Evolutionary conservation across 2,113 vertebrate species (phyloP).

Genomic region (Gopherus flavomarginatus): DNA sequence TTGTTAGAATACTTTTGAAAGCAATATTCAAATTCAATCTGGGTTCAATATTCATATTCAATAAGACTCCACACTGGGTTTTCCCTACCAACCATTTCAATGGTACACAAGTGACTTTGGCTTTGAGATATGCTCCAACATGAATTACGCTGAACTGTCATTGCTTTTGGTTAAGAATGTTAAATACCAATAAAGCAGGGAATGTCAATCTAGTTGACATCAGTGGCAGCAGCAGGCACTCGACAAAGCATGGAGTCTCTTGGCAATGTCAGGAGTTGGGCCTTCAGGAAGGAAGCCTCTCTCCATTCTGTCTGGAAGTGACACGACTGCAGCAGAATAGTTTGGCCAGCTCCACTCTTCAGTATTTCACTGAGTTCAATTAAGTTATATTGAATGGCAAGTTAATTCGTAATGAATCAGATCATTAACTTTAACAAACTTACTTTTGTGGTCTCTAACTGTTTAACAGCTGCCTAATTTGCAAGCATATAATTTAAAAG

Average conservation of each 20-base stretch:
- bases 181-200: fast-evolving
- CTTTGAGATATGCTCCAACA: background rate
- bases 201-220: background rate
- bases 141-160: background rate
- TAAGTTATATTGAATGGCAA: slow-evolving; percentile 27
- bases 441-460: slow-evolving; percentile 24
- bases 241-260: background rate
- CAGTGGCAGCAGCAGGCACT: background rate
- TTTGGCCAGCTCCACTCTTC: background rate
- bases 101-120: background rate
- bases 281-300: background rate
- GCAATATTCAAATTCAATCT: no score
- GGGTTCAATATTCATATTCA: no score
- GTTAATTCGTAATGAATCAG: slow-evolving; percentile 44
- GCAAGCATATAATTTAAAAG: slow-evolving; percentile 12
- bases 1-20: background rate
- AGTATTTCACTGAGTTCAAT: slow-evolving; percentile 48
- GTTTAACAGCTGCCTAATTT: slow-evolving; percentile 17
- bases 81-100: background rate
- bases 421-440: slow-evolving; percentile 51
- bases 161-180: background rate
- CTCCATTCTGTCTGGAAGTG: background rate
- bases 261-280: background rate
- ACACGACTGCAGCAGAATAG: background rate
- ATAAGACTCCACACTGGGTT: background rate